Conservation (phyloP, 1,140 invertebrate genomes). For the Brachionus plicatilis region DNA sequence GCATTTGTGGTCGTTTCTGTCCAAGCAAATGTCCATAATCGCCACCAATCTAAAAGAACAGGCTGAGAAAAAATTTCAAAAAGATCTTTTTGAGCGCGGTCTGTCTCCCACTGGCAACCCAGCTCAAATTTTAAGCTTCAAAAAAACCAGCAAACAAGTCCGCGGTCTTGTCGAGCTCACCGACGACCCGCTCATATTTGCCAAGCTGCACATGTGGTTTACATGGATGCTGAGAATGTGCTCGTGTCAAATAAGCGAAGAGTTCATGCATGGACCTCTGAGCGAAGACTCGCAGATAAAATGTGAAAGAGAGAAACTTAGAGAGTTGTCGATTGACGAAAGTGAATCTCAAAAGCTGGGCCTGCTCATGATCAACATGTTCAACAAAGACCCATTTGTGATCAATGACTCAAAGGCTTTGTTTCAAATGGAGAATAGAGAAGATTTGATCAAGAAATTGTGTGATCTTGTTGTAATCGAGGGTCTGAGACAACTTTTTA, state of each 20-base stretch:
- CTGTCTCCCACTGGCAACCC: not conserved
- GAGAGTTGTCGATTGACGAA: not conserved
- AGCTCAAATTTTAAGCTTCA: not conserved
- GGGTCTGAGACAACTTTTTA: not conserved
- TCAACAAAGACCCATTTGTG: not conserved
- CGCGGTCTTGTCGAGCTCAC: conserved; percentile 21
- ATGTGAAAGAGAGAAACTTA: conserved; percentile 16
- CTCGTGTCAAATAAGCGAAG: conserved; percentile 34
- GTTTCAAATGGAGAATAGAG: not conserved
- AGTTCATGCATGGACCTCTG: not conserved
- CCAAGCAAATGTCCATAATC: conserved; percentile 6
- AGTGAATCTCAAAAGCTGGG: not conserved
- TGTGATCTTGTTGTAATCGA: not conserved
- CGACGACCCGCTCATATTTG: conserved; percentile 15
- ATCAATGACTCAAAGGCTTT: not conserved
- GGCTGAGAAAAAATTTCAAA: conserved; percentile 29
- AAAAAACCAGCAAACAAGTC: conserved; percentile 28
- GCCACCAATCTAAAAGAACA: conserved; percentile 17
- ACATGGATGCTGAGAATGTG: conserved; percentile 40
- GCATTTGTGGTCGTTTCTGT: conserved; percentile 36
- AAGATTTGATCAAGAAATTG: not conserved
- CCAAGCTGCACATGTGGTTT: conserved; percentile 37
- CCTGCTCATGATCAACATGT: not conserved
- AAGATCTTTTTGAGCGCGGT: not conserved
- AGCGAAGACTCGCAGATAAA: conserved; percentile 12